Percentiles rank a stretch among this genome's conserved stretches.
These are phyloP conservation scores for Lasiurus borealis DNA, from an alignment of 2,113 vertebrate genomes.

Conservation along the genomic window DNA sequence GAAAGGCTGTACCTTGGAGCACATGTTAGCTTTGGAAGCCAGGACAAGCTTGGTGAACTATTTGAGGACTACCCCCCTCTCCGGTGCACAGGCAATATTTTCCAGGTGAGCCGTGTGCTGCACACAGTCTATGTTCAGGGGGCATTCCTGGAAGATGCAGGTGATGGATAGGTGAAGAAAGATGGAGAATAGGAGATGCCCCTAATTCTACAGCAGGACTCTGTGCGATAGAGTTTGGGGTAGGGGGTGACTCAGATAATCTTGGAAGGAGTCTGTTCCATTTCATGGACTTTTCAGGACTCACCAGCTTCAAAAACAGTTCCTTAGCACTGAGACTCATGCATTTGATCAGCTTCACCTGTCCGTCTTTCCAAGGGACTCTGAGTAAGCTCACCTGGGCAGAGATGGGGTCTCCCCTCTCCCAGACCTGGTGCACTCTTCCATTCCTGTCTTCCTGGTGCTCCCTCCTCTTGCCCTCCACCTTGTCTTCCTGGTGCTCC, in stretches of 20 bases:
- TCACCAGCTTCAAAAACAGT: neutral
- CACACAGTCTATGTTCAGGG: neutral
- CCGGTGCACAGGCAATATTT: neutral
- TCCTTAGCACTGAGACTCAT: neutral
- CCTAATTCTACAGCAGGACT: neutral
- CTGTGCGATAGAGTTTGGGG: neutral
- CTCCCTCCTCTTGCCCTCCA: too few relatives aligned
- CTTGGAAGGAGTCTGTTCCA: neutral
- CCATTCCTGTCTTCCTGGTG: neutral
- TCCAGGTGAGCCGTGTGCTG: neutral
- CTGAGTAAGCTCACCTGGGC: neutral
- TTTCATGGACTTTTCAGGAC: neutral
- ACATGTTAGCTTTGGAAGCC: neutral
- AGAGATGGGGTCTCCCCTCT: too few relatives aligned
- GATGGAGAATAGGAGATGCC: neutral
- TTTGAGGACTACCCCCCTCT: neutral
- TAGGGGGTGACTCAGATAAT: neutral
- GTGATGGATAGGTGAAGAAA: neutral
- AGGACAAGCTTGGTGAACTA: neutral
- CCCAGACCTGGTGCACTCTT: neutral
- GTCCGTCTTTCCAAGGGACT: neutral
- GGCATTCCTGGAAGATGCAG: neutral
- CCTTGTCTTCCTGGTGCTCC: neutral
- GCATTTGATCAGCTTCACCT: neutral
- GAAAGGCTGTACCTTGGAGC: neutral